Conservation (phyloP, 1,140 invertebrate species). For the Caenorhabditis latens region DNA sequence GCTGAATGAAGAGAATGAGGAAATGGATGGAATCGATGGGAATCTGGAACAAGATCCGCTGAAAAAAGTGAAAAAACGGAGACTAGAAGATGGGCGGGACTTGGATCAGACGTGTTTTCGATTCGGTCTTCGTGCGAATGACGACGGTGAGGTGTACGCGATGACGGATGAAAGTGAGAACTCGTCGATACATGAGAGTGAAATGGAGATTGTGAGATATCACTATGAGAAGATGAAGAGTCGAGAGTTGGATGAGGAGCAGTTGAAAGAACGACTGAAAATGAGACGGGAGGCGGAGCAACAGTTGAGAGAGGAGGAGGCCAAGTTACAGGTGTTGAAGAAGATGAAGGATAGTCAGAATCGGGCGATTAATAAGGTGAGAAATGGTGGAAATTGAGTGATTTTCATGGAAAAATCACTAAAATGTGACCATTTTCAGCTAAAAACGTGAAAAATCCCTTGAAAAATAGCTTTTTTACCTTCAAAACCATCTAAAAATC, state of each 20-base stretch:
- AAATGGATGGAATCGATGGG: not conserved
- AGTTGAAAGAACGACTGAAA: conserved; percentile 67
- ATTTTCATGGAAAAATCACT: too few species aligned
- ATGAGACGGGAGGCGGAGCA: conserved; percentile 71
- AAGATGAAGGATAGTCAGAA: conserved; percentile 64
- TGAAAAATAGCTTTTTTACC: too few species aligned
- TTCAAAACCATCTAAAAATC: too few species aligned
- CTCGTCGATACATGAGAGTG: conserved; percentile 72
- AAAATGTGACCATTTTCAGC: not conserved
- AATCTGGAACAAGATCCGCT: not conserved
- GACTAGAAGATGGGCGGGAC: not conserved
- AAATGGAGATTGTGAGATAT: conserved; percentile 67
- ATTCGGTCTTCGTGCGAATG: conserved; percentile 31
- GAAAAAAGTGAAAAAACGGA: not conserved
- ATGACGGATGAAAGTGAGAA: conserved; percentile 76
- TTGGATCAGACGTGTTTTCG: conserved; percentile 54
- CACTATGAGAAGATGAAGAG: conserved; percentile 65
- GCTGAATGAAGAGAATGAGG: conserved; percentile 20
- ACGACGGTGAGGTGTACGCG: conserved; percentile 43
- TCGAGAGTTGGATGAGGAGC: conserved; percentile 64
- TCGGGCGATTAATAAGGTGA: conserved; percentile 52
- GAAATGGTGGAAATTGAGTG: not conserved
- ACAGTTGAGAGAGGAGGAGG: conserved; percentile 70
- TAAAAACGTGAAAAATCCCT: not conserved
- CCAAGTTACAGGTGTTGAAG: conserved; percentile 71